Percentiles rank a stretch among this genome's conserved stretches.
Conservation (phyloP, 2,888 invertebrate genomes). For the Cordylochernes scorpioides region DNA sequence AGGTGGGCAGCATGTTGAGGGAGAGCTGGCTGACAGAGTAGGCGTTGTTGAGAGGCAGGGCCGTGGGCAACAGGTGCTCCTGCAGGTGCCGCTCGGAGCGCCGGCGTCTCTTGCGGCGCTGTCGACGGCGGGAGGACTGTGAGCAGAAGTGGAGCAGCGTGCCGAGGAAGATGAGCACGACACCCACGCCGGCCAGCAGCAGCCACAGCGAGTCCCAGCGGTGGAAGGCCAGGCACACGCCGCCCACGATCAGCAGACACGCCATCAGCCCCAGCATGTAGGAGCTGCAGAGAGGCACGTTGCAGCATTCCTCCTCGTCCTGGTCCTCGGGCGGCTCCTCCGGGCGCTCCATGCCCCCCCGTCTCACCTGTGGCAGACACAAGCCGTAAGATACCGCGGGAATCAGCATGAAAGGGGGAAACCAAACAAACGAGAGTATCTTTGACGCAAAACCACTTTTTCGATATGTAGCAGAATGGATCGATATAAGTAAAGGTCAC, state of each 20-base stretch:
- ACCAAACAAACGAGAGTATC: too few species aligned
- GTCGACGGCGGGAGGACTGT: background rate
- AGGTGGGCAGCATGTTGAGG: constrained; percentile 13
- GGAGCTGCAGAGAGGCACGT: constrained; percentile 11
- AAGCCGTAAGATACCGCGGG: too few species aligned
- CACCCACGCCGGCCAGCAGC: constrained; percentile 10
- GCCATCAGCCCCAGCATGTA: constrained; percentile 12
- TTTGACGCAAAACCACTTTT: too few species aligned
- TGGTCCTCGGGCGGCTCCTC: too few species aligned
- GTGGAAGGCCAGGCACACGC: constrained; percentile 12
- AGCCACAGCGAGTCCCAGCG: constrained; percentile 14
- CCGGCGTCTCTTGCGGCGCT: constrained; percentile 1
- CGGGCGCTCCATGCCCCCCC: too few species aligned
- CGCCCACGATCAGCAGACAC: constrained; percentile 11
- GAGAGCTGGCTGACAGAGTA: constrained; percentile 13
- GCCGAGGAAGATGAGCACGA: constrained; percentile 11
- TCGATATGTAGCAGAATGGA: too few species aligned
- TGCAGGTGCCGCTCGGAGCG: background rate
- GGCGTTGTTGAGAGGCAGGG: constrained; percentile 1
- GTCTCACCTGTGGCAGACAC: too few species aligned
- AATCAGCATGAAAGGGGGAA: too few species aligned
- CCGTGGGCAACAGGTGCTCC: background rate
- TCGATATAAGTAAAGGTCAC: too few species aligned
- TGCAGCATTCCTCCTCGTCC: too few species aligned
- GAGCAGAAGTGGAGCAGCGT: constrained; percentile 11